A percentile compares a stretch with the other conserved stretches of the same genome.
Conservation (phyloP, 1,140 invertebrate species). For the Orussus abietinus region DNA sequence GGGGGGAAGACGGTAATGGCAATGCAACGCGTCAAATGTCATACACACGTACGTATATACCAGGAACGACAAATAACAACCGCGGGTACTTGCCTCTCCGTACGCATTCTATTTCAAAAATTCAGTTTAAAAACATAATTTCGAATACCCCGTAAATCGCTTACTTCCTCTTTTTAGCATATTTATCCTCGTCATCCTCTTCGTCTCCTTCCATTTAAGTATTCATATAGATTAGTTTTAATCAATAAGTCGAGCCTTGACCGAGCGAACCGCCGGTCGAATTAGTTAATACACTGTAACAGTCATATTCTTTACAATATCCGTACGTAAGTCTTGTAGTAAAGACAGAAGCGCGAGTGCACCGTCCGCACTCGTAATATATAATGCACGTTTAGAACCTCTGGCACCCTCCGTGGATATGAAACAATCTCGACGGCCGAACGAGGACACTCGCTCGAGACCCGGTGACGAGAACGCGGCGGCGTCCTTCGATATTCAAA, state of each 20-base stretch:
- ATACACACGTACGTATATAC: too few species aligned
- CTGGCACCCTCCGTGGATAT: too few species aligned
- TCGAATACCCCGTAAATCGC: conserved; percentile 48
- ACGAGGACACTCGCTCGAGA: too few species aligned
- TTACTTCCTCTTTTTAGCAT: conserved; percentile 48
- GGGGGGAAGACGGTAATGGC: too few species aligned
- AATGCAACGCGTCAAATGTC: too few species aligned
- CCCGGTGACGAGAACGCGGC: too few species aligned
- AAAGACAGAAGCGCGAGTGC: conserved; percentile 45
- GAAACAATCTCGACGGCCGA: too few species aligned
- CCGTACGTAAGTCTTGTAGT: conserved; percentile 46
- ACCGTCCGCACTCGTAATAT: conserved; percentile 34
- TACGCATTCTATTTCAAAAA: conserved; percentile 54
- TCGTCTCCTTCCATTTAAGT: conserved; percentile 32
- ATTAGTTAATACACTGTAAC: conserved; percentile 47
- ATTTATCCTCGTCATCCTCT: conserved; percentile 40
- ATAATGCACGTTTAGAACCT: too few species aligned
- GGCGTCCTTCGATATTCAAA: too few species aligned
- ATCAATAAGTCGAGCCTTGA: conserved; percentile 45
- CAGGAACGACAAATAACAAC: conserved; percentile 29
- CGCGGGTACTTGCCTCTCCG: conserved; percentile 42
- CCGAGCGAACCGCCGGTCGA: conserved; percentile 37
- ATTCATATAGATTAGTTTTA: conserved; percentile 46
- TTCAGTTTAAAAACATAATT: conserved; percentile 54
- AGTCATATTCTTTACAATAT: conserved; percentile 50